Evolutionary conservation across 2,888 invertebrate genomes (phyloP).

Genomic region (Electrophaes corylata): DNA sequence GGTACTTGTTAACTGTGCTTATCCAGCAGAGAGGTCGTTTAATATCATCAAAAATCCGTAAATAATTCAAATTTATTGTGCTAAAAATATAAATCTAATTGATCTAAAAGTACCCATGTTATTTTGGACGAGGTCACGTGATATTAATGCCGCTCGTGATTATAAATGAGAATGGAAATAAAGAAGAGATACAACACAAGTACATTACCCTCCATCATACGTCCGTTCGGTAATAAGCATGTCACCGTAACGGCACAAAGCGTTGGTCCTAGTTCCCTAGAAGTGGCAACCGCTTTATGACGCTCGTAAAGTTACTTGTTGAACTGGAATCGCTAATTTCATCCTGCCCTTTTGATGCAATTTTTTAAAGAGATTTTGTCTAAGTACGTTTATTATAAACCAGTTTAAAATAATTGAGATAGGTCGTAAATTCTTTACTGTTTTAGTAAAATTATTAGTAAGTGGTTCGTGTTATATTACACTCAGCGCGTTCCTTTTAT

Average conservation of each 20-base stretch:
- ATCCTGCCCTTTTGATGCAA: too few relatives aligned
- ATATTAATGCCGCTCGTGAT: constrained; percentile 6
- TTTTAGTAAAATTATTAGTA: too few relatives aligned
- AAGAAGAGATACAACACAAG: constrained; percentile 13
- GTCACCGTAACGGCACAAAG: constrained; percentile 1
- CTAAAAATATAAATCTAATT: constrained; percentile 4
- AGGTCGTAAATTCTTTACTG: too few relatives aligned
- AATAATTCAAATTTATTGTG: neutral
- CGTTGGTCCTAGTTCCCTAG: neutral
- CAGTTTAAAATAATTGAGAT: too few relatives aligned
- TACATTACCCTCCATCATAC: constrained; percentile 17
- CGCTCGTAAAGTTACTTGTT: neutral
- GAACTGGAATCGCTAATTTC: neutral
- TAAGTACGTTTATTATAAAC: too few relatives aligned
- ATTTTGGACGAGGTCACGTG: constrained; percentile 10
- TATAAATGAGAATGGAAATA: constrained; percentile 11
- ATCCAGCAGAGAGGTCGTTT: too few relatives aligned
- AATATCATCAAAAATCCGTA: neutral
- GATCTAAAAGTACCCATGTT: neutral
- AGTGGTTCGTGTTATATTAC: too few relatives aligned
- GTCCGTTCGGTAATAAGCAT: constrained; percentile 23
- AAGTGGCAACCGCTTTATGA: neutral
- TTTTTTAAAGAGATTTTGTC: too few relatives aligned
- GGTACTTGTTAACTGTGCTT: too few relatives aligned
- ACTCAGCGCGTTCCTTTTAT: too few relatives aligned